Percentiles rank a stretch among this genome's conserved stretches.
phyloP scores from a whole-genome alignment of 2,888 invertebrate genomes.

The Clanis bilineata region DNA sequence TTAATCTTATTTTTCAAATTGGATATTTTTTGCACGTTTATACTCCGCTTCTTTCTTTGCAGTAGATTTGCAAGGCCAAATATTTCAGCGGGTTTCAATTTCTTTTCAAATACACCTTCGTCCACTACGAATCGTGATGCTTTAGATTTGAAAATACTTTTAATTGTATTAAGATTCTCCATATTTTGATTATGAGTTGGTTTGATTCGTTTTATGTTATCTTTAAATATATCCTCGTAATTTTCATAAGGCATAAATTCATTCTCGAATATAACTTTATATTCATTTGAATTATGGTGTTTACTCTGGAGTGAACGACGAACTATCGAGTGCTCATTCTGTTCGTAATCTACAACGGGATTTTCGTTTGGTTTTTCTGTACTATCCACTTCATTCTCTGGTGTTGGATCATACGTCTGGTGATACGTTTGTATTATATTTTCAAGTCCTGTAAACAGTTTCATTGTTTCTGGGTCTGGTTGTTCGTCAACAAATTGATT shows the following conservation, averaged over 20 bases:
- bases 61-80: conserved; percentile 48
- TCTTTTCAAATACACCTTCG: conserved; percentile 45
- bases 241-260: conserved; percentile 42
- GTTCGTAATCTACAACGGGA: conserved; percentile 17
- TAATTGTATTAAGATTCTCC: conserved; percentile 20
- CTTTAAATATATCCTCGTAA: conserved; percentile 47
- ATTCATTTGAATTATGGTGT: conserved; percentile 50
- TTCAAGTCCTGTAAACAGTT: conserved; percentile 62
- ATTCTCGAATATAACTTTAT: conserved; percentile 42
- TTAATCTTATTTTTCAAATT: conserved; percentile 53
- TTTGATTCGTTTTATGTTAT: conserved; percentile 18
- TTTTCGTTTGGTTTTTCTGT: conserved; percentile 22
- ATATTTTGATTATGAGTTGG: conserved; percentile 17
- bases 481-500: conserved; percentile 64
- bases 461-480: conserved; percentile 62
- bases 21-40: conserved; percentile 47
- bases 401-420: conserved; percentile 44
- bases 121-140: conserved; percentile 35
- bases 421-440: conserved; percentile 59
- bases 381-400: conserved; percentile 23
- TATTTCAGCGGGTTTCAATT: conserved; percentile 55
- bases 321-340: conserved; percentile 37
- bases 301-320: conserved; percentile 37
- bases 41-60: conserved; percentile 51
- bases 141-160: conserved; percentile 15